Evolutionary conservation across 2,113 vertebrate genomes (phyloP).

Genomic region (Eudyptes chrysolophus): DNA sequence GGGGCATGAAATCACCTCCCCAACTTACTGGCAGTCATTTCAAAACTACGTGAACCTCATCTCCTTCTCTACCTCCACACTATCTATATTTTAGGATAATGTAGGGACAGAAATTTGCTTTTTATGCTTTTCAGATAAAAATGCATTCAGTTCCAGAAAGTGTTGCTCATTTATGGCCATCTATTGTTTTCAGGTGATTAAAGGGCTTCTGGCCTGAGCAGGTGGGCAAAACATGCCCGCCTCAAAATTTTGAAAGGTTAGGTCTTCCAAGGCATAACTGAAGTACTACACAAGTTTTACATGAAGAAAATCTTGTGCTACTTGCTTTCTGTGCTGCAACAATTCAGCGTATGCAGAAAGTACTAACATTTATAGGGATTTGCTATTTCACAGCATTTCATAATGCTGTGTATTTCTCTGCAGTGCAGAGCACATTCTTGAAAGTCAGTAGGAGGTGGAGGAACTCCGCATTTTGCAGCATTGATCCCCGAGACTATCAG

Average conservation of each 20-base stretch:
- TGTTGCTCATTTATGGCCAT: not conserved
- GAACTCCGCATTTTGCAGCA: not conserved
- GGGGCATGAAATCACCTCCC: not conserved
- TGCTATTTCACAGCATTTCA: not conserved
- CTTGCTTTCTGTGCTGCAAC: not conserved
- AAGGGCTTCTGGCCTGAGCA: not conserved
- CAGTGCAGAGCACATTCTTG: not conserved
- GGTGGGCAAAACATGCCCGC: not conserved
- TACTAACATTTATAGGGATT: not conserved
- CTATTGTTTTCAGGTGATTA: not conserved
- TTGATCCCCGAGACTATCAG: not conserved
- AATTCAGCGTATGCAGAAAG: rapidly evolving
- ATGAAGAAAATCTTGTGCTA: not conserved
- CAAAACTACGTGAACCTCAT: not conserved
- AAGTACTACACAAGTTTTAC: not conserved
- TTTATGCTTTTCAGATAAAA: not conserved
- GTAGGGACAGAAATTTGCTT: not conserved
- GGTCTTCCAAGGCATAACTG: not conserved
- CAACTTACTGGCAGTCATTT: not conserved
- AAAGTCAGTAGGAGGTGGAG: not conserved
- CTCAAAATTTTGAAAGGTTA: not conserved
- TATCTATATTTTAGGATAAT: not conserved
- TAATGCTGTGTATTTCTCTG: not conserved
- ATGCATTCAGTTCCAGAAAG: not conserved
- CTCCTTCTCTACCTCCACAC: not conserved